Conservation (phyloP, 2,797 vertebrate genomes). For the Urosaurus nigricauda region DNA sequence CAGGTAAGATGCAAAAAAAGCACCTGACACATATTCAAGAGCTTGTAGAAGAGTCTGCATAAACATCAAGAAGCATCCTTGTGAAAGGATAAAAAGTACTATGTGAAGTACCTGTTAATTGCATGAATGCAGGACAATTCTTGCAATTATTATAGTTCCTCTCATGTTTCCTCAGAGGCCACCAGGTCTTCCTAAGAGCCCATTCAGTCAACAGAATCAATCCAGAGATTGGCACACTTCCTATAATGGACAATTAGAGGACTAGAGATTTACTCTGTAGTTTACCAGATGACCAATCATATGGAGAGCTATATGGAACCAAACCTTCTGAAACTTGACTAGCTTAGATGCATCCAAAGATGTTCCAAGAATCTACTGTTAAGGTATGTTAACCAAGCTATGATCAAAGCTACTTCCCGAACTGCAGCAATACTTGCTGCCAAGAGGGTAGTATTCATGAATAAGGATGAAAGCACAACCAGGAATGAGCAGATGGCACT, state of each 20-base stretch:
- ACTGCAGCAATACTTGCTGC: not conserved
- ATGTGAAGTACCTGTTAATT: not conserved
- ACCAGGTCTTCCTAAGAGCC: not conserved
- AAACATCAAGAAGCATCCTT: not conserved
- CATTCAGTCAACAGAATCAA: not conserved
- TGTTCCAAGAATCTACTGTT: not conserved
- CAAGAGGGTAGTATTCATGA: not conserved
- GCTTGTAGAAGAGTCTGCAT: not conserved
- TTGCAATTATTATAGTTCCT: not conserved
- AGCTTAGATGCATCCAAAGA: not conserved
- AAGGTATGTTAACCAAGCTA: not conserved
- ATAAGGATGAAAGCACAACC: conserved; percentile 2
- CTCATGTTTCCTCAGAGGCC: not conserved
- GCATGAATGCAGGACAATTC: not conserved
- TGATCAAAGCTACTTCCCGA: not conserved
- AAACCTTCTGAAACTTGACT: not conserved
- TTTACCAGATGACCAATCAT: not conserved
- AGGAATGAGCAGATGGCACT: not conserved
- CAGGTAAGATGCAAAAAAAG: no score
- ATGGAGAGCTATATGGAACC: not conserved
- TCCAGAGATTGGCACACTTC: not conserved
- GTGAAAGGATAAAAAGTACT: not conserved
- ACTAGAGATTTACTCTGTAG: not conserved
- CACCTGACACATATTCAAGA: no score
- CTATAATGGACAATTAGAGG: not conserved